A percentile compares a stretch with the other conserved stretches of the same genome.
These are phyloP conservation scores for Pseudococcus longispinus DNA, from an alignment of 2,888 invertebrate genomes.

Conservation along the genomic window DNA sequence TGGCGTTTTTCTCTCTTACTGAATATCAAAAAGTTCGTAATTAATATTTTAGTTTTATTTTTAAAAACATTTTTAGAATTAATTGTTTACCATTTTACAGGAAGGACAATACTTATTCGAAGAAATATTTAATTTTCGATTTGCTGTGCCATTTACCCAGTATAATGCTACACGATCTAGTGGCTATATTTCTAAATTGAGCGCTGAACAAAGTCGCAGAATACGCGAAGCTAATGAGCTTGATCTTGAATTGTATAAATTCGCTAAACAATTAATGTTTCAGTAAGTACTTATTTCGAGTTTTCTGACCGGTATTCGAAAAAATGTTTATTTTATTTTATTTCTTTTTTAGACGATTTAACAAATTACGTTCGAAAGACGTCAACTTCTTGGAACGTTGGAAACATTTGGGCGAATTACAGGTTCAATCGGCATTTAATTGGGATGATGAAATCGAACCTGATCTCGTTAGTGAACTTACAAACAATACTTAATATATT, in stretches of 20 bases:
- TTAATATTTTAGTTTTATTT: background rate
- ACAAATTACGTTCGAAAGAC: conserved; percentile 80
- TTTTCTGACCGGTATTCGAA: conserved; percentile 60
- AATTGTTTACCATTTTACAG: conserved; percentile 63
- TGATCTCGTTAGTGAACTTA: conserved; percentile 57
- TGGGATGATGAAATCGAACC: conserved; percentile 66
- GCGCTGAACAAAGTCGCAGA: conserved; percentile 75
- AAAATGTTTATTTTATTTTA: background rate
- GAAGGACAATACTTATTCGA: conserved; percentile 93
- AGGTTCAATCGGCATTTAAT: conserved; percentile 82
- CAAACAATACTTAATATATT: conserved; percentile 54
- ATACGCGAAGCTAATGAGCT: conserved; percentile 84
- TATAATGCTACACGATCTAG: conserved; percentile 90
- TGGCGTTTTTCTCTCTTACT: conserved; percentile 97
- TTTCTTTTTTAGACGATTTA: conserved; percentile 70
- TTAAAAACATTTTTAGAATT: background rate
- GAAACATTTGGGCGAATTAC: conserved; percentile 82
- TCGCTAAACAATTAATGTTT: conserved; percentile 87
- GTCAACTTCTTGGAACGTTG: conserved; percentile 82
- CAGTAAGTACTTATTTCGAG: conserved; percentile 65
- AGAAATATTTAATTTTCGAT: conserved; percentile 88
- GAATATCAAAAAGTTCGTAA: conserved; percentile 84
- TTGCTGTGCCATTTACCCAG: conserved; percentile 89
- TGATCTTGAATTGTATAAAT: conserved; percentile 92
- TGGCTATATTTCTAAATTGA: conserved; percentile 79